Conservation (phyloP, 1,140 invertebrate species). For the Lepidurus apus region DNA sequence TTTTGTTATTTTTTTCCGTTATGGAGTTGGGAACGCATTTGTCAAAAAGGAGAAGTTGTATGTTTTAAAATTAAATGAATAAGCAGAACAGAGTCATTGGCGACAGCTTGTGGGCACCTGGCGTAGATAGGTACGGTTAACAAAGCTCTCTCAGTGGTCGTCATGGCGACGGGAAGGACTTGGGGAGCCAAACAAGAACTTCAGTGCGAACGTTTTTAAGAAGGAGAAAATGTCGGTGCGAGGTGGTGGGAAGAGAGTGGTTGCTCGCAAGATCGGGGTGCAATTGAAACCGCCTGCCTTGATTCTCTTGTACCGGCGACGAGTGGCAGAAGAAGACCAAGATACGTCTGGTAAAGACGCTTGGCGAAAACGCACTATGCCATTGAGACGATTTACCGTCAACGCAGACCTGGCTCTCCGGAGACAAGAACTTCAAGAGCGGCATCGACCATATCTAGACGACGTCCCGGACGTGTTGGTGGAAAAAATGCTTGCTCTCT, state of each 20-base stretch:
- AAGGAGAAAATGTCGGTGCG: background rate
- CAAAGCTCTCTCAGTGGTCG: background rate
- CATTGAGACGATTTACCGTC: conserved; percentile 9
- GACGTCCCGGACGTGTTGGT: background rate
- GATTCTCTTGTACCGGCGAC: background rate
- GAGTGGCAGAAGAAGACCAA: background rate
- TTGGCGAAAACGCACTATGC: conserved; percentile 14
- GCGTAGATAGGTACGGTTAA: background rate
- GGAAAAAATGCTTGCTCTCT: conserved; percentile 11
- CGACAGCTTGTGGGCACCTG: conserved; percentile 1
- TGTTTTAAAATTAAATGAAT: background rate
- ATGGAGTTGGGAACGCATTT: background rate
- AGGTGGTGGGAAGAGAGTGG: background rate
- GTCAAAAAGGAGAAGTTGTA: background rate
- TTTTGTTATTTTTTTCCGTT: background rate
- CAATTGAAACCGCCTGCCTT: conserved; percentile 6
- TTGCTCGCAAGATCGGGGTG: background rate
- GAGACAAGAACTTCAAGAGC: conserved; percentile 5
- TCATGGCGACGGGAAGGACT: background rate
- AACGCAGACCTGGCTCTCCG: background rate
- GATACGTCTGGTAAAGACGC: background rate
- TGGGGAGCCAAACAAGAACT: background rate
- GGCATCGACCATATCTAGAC: background rate
- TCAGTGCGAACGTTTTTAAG: background rate
- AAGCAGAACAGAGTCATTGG: background rate